These are phyloP conservation scores for Brachionus calyciflorus DNA, from an alignment of 1,140 invertebrate genomes.

Conservation along the genomic window DNA sequence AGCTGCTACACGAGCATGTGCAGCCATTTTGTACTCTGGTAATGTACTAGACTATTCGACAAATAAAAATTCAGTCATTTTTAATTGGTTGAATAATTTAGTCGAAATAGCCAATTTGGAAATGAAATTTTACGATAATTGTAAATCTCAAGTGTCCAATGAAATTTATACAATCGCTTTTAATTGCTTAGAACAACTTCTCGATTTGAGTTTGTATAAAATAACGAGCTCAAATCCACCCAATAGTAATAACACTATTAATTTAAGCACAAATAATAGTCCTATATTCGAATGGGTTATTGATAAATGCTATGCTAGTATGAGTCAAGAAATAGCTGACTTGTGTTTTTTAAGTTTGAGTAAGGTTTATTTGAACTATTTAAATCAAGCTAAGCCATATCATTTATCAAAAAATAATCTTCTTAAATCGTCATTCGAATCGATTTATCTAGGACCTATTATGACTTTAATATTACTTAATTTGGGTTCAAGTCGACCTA, in stretches of 20 bases:
- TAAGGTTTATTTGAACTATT: constrained; percentile 76
- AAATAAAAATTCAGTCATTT: constrained; percentile 81
- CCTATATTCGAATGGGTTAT: constrained; percentile 80
- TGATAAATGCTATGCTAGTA: constrained; percentile 86
- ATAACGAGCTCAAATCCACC: constrained; percentile 57
- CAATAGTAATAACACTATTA: not conserved
- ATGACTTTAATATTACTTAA: constrained; percentile 94
- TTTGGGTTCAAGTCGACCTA: constrained; percentile 84
- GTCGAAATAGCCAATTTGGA: constrained; percentile 76
- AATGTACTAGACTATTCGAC: constrained; percentile 78
- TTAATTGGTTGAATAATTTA: constrained; percentile 86
- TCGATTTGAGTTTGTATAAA: constrained; percentile 93
- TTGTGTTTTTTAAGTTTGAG: constrained; percentile 90
- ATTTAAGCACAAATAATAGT: not conserved
- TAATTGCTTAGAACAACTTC: constrained; percentile 84
- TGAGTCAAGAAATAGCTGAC: constrained; percentile 80
- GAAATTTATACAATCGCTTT: constrained; percentile 83
- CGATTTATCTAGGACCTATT: constrained; percentile 80
- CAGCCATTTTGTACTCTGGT: constrained; percentile 86
- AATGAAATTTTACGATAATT: constrained; percentile 59
- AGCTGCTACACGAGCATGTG: constrained; percentile 77
- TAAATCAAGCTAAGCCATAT: not conserved
- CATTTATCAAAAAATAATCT: constrained; percentile 12
- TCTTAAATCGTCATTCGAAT: constrained; percentile 18
- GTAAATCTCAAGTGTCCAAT: constrained; percentile 14